phyloP scores from a whole-genome alignment of 2,113 vertebrate genomes.

The Jaculus jaculus region DNA sequence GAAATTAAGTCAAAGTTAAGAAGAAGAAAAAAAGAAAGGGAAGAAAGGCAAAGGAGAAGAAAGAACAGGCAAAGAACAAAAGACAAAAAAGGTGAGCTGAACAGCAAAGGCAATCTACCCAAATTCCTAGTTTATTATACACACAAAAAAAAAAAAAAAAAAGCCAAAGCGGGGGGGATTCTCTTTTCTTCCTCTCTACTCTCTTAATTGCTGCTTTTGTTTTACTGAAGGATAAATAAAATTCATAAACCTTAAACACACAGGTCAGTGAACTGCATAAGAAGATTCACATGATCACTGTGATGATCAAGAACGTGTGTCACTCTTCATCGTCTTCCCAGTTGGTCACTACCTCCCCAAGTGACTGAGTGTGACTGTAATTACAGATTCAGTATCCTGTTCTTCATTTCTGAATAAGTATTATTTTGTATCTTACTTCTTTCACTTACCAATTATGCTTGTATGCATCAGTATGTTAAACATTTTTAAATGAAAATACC shows the following conservation, averaged over 20 bases:
- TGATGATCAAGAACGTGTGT: neutral
- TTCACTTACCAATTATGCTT: neutral
- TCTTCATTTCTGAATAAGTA: neutral
- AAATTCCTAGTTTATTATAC: slow-evolving; percentile 39
- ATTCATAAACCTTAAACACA: neutral
- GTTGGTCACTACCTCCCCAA: neutral
- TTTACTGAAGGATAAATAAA: neutral
- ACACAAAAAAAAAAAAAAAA: neutral
- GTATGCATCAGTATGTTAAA: slow-evolving; percentile 7
- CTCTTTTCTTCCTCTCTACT: neutral
- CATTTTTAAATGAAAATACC: slow-evolving; percentile 1
- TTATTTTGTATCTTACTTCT: neutral
- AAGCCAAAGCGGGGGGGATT: neutral
- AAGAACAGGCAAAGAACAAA: neutral
- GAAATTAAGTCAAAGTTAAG: neutral
- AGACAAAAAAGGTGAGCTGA: neutral
- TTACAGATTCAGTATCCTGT: neutral
- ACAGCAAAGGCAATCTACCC: neutral
- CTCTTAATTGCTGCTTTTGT: neutral
- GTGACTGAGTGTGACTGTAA: neutral
- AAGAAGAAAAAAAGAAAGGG: neutral
- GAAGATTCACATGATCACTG: neutral
- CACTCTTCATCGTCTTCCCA: neutral
- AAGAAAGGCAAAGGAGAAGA: neutral
- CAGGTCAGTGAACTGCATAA: neutral